Conservation (phyloP, 1,140 invertebrate species). For the Drosophila ambigua region DNA sequence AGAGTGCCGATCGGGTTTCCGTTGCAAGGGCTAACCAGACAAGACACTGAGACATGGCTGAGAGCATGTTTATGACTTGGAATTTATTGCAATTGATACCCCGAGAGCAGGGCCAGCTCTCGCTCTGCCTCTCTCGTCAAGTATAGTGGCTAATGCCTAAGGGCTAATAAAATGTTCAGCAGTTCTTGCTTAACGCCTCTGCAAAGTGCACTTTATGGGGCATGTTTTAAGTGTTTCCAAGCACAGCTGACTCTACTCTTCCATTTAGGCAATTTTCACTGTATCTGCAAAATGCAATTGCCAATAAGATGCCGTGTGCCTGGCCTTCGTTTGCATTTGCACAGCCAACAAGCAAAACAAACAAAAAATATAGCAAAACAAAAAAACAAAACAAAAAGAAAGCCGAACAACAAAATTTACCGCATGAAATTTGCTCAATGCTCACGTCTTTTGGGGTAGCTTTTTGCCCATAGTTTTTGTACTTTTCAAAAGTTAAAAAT, state of each 20-base stretch:
- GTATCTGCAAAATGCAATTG: slow-evolving; percentile 16
- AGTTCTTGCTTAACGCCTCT: no score
- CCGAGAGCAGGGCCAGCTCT: neutral
- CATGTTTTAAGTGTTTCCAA: no score
- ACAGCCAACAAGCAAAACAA: slow-evolving; percentile 8
- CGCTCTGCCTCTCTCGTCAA: neutral
- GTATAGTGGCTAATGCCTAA: neutral
- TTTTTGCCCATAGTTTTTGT: slow-evolving; percentile 34
- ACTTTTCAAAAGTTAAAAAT: neutral
- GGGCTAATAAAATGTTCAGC: neutral
- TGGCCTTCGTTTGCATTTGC: slow-evolving; percentile 30
- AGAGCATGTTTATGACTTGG: slow-evolving; percentile 53
- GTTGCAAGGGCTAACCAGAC: slow-evolving; percentile 25
- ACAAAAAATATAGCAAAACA: slow-evolving; percentile 1
- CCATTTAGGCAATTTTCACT: slow-evolving; percentile 10
- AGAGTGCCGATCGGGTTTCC: slow-evolving; percentile 50
- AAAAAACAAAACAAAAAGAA: no score
- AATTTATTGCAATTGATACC: slow-evolving; percentile 51
- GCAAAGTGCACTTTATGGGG: no score
- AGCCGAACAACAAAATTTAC: slow-evolving; percentile 5
- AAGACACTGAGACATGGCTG: slow-evolving; percentile 28
- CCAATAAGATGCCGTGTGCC: slow-evolving; percentile 23
- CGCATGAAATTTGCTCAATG: slow-evolving; percentile 54
- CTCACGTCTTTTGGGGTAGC: slow-evolving; percentile 57
- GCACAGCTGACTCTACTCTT: no score